Percentiles rank a stretch among this genome's conserved stretches.
Conservation (phyloP, 1,140 invertebrate genomes). For the Drosophila sulfurigaster region DNA sequence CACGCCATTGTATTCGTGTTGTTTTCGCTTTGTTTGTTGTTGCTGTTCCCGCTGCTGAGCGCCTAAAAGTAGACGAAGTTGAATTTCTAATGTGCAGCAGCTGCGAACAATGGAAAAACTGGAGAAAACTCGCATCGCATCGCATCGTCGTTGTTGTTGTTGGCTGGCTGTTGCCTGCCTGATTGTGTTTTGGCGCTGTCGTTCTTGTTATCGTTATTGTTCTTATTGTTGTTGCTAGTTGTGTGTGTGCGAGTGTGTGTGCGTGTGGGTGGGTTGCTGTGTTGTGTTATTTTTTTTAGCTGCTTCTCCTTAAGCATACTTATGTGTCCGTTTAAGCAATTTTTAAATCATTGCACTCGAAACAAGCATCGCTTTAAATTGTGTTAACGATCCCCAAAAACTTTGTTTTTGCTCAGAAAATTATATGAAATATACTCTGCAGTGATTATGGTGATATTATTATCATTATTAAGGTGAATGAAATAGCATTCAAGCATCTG, state of each 20-base stretch:
- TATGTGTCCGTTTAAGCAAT: constrained; percentile 60
- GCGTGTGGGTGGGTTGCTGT: constrained; percentile 32
- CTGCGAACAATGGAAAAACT: constrained; percentile 74
- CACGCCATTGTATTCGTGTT: constrained; percentile 70
- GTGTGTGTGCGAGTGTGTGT: constrained; percentile 21
- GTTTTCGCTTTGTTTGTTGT: constrained; percentile 18
- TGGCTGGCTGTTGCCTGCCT: constrained; percentile 40
- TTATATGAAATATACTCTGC: background rate
- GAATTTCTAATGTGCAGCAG: constrained; percentile 82
- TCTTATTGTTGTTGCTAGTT: constrained; percentile 60
- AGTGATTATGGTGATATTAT: no score
- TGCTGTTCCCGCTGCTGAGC: constrained; percentile 49
- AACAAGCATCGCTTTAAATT: constrained; percentile 4
- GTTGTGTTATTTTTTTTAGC: constrained; percentile 8
- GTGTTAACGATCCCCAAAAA: background rate
- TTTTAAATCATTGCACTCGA: constrained; percentile 61
- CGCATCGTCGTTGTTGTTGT: no score
- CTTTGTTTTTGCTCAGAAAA: background rate
- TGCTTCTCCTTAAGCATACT: constrained; percentile 49
- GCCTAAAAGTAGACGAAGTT: constrained; percentile 80
- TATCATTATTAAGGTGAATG: background rate
- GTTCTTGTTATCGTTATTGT: constrained; percentile 43
- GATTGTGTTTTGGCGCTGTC: constrained; percentile 70
- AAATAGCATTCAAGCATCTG: background rate
- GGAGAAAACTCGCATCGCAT: constrained; percentile 43